Evolutionary conservation across 2,797 vertebrate genomes (phyloP).

Genomic region (Enteromius radiatus): DNA sequence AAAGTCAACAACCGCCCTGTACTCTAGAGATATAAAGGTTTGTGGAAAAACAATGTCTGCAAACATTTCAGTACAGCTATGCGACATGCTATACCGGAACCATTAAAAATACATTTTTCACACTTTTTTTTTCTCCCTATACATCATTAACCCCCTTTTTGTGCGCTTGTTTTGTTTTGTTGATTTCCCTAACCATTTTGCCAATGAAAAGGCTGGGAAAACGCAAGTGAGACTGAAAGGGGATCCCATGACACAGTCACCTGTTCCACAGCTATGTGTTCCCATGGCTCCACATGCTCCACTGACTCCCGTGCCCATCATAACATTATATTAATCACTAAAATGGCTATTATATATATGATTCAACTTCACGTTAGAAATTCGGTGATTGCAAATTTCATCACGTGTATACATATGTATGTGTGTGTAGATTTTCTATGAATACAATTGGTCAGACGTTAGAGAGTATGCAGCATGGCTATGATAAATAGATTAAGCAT

Average conservation of each 20-base stretch:
- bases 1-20: constrained; percentile 69
- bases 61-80: constrained; percentile 30
- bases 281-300: constrained; percentile 73
- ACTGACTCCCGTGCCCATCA: constrained; percentile 28
- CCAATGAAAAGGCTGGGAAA: constrained; percentile 52
- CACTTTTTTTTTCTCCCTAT: constrained; percentile 1
- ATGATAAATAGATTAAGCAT: neutral
- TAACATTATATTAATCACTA: constrained; percentile 26
- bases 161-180: constrained; percentile 35
- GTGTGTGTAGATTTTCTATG: neutral
- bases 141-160: neutral
- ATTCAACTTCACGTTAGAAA: neutral
- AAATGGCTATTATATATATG: constrained; percentile 1
- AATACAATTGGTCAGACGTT: neutral
- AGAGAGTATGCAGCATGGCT: neutral
- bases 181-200: constrained; percentile 30
- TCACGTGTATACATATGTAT: neutral
- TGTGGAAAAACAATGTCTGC: constrained; percentile 23
- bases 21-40: constrained; percentile 67
- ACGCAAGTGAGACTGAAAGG: constrained; percentile 61
- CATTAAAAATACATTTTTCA: neutral
- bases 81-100: neutral
- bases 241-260: constrained; percentile 77
- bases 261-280: constrained; percentile 78
- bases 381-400: neutral